Conservation (phyloP, 2,888 invertebrate species). For the Didymodactylos carnosus region DNA sequence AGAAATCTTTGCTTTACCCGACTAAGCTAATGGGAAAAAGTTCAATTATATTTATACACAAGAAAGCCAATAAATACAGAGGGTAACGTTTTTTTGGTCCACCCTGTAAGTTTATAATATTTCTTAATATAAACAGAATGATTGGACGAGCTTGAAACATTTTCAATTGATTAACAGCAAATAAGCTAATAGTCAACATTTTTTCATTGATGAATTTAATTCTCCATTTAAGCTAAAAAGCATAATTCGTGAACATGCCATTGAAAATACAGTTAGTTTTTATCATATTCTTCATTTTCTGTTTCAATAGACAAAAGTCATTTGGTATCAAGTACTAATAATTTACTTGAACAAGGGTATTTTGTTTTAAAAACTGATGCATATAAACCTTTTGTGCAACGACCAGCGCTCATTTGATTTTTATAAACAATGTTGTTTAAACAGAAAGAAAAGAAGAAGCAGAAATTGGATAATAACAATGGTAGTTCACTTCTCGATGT, state of each 20-base stretch:
- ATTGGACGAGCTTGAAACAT: neutral
- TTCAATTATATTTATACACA: too few relatives aligned
- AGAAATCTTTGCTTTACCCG: too few relatives aligned
- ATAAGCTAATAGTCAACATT: neutral
- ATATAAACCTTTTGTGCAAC: neutral
- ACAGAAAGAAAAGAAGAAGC: too few relatives aligned
- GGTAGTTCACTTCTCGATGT: neutral
- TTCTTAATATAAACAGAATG: neutral
- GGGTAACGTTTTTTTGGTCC: too few relatives aligned
- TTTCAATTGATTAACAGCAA: neutral
- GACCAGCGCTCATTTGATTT: neutral
- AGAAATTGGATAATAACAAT: neutral
- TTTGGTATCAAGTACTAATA: neutral
- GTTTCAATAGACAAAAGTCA: neutral
- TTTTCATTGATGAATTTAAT: neutral
- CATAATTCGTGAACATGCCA: neutral
- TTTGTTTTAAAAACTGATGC: neutral
- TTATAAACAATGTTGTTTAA: too few relatives aligned
- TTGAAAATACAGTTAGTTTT: neutral
- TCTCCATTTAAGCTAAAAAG: neutral
- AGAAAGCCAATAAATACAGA: too few relatives aligned
- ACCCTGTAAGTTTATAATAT: neutral
- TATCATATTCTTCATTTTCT: neutral
- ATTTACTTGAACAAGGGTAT: neutral
- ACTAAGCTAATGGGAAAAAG: too few relatives aligned